Base-by-base conservation (phyloP, 1,140 invertebrate species). In the Rhopalosiphum padi region DNA sequence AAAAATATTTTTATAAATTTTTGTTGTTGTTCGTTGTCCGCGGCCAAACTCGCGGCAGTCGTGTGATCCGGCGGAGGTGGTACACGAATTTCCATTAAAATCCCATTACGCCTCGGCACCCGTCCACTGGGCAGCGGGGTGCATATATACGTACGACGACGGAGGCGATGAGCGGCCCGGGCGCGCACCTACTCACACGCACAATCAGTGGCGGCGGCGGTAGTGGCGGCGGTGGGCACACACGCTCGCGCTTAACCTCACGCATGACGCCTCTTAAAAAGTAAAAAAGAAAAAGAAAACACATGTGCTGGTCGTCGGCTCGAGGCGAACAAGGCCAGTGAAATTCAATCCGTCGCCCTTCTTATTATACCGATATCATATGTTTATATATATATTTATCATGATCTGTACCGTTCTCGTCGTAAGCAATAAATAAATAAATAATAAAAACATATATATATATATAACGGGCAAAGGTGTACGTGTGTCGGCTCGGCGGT, bases 51-150 rank as follows among this genome's bases (percentile, higher is more conserved):
- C 23, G 41, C 46, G n/a, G 1, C 9, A 21, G n/a, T 25, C 7
- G 1, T 37, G 46, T 21, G 48, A 88, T 53, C n/a, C 51, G 35
- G 88, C 22, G 22, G 46, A 46, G 43, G 86, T 11, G 51, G 88
- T 55, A n/a, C n/a, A 37, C 87, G 87, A 37, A 55, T 90, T 55
- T 90, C 88, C 88, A 90, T 90, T 90, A 90, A 90, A 90, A 55
- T 90, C 48, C 51, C 88, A 90, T 90, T 55, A 90, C 35, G 9
- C 21, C 21, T 23, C 30, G 7, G 41, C 41, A 4, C 18, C 23
- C 37, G 83, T 3, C n/a, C 22, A 9, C 23, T 41, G 3, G 83
- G 37, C 83, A 23, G 41, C 35, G 37, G 21, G 21, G 35, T 35
- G 77, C 11, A 37, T n/a, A n/a, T n/a, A n/a, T n/a, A n/a, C 2